phyloP scores from a whole-genome alignment of 2,797 vertebrate species.

The Paguma larvata region DNA sequence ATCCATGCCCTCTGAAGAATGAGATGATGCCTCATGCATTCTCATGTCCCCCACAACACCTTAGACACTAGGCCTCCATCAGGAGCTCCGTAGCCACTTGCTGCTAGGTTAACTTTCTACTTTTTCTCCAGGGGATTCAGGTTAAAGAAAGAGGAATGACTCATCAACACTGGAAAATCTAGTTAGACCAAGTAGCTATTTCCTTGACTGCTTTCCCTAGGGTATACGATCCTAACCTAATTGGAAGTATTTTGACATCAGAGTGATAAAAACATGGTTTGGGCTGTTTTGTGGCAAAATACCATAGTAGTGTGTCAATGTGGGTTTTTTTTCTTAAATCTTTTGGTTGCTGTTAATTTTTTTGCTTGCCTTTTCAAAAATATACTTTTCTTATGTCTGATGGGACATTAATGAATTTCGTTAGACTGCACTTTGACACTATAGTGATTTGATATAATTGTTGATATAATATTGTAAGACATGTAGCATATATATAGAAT shows the following conservation, averaged over 20 bases:
- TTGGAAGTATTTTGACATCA: constrained; percentile 27
- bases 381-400: not conserved
- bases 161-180: not conserved
- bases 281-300: constrained; percentile 6
- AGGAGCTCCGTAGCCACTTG: not conserved
- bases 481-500: not conserved
- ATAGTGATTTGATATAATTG: constrained; percentile 12
- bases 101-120: not conserved
- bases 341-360: not conserved
- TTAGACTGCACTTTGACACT: not conserved
- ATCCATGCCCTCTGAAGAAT: not conserved
- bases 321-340: not conserved
- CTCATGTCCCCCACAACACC: not conserved
- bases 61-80: not conserved
- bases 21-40: not conserved
- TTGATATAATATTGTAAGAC: not conserved
- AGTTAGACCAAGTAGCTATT: not conserved
- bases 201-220: not conserved
- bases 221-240: not conserved
- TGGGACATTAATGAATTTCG: not conserved
- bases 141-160: constrained; percentile 50
- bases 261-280: not conserved
- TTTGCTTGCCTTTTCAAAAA: not conserved
- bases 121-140: constrained; percentile 34
- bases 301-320: not conserved